phyloP scores from a whole-genome alignment of 2,888 invertebrate species.

The Maniola hyperantus region DNA sequence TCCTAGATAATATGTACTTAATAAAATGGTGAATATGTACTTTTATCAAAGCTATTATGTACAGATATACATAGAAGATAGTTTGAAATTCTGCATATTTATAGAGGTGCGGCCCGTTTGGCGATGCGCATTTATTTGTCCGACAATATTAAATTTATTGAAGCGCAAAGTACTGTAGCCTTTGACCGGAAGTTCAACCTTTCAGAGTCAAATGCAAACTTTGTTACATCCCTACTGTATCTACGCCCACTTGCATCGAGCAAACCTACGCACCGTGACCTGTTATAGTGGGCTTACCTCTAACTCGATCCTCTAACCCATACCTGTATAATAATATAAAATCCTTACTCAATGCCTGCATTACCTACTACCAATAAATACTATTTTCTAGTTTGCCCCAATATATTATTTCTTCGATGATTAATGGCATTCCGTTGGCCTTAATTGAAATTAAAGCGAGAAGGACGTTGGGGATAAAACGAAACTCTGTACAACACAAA shows the following conservation, averaged over 20 bases:
- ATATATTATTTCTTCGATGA: constrained; percentile 11
- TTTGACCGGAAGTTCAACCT: constrained; percentile 1
- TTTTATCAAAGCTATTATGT: too few relatives aligned
- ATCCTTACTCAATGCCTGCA: too few relatives aligned
- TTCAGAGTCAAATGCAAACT: constrained; percentile 2
- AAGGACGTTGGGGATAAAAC: neutral
- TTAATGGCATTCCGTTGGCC: constrained; percentile 7
- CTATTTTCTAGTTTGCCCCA: neutral
- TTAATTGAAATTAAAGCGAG: constrained; percentile 4
- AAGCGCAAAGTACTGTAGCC: neutral
- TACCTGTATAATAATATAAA: too few relatives aligned
- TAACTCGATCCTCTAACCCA: neutral
- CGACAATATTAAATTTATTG: neutral
- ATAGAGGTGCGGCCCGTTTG: neutral
- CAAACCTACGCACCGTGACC: constrained; percentile 13
- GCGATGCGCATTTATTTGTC: neutral
- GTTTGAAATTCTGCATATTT: too few relatives aligned
- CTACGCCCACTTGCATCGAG: neutral
- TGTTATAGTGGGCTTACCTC: constrained; percentile 1
- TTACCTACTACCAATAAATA: neutral
- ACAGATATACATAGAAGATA: too few relatives aligned
- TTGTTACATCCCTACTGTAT: constrained; percentile 6
- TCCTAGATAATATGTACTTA: too few relatives aligned
- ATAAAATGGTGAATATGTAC: too few relatives aligned
- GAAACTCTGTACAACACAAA: neutral